These are phyloP conservation scores for Polylopha cassiicola DNA, from an alignment of 2,888 invertebrate genomes.

Conservation along the genomic window DNA sequence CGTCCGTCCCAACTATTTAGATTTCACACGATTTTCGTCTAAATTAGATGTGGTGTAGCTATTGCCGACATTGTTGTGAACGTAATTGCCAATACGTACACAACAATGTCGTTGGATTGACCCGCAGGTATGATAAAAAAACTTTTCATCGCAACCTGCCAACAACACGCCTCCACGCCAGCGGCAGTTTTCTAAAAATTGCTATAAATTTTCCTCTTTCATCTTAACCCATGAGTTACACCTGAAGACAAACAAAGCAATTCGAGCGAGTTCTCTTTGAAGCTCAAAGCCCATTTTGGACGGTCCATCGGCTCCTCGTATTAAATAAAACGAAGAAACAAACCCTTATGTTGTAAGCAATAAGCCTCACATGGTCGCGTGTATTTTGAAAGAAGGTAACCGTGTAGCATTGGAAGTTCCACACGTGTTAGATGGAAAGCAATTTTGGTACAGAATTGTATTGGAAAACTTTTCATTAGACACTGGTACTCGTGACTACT, in stretches of 20 bases:
- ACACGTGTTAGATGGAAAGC: conserved; percentile 9
- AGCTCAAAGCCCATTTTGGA: conserved; percentile 14
- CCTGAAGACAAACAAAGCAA: conserved; percentile 13
- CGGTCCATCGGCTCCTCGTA: conserved; percentile 10
- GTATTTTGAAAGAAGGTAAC: neutral
- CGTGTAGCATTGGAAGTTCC: neutral
- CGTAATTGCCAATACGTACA: too few species aligned
- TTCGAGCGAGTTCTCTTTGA: conserved; percentile 11
- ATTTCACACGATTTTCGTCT: too few species aligned
- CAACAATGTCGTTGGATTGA: too few species aligned
- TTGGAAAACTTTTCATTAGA: conserved; percentile 8
- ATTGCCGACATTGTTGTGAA: too few species aligned
- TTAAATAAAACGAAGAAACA: conserved; percentile 4
- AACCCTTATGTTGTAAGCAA: neutral
- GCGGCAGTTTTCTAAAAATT: too few species aligned
- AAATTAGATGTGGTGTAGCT: too few species aligned
- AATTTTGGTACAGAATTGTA: conserved; percentile 9
- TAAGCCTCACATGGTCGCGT: conserved; percentile 1
- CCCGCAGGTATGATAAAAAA: conserved; percentile 5
- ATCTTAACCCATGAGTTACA: conserved; percentile 1
- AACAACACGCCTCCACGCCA: conserved; percentile 5
- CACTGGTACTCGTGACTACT: neutral
- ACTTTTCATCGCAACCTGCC: too few species aligned
- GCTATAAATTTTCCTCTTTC: conserved; percentile 8
- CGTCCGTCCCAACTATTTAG: too few species aligned